Evolutionary conservation across 2,888 invertebrate species (phyloP).

Genomic region (Epirrita christyi): DNA sequence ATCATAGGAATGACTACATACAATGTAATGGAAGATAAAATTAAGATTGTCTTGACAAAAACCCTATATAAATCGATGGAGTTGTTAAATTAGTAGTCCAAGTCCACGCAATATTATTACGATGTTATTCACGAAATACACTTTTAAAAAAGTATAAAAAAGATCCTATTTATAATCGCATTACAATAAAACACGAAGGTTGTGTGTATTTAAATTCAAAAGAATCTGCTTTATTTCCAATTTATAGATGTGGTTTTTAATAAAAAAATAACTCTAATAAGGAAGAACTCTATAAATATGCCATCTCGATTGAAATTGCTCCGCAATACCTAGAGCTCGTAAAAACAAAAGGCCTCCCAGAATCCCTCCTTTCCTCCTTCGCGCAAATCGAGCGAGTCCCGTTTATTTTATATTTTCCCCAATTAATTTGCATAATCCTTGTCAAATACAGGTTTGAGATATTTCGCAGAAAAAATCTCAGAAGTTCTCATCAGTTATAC

Average conservation of each 20-base stretch:
- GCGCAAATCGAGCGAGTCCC: constrained; percentile 59
- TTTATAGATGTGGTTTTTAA: constrained; percentile 6
- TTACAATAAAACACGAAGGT: no score
- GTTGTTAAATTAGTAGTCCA: no score
- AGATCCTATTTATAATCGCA: no score
- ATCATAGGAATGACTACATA: constrained; percentile 16
- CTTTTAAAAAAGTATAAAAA: no score
- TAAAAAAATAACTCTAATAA: constrained; percentile 15
- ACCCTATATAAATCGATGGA: no score
- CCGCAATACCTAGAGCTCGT: constrained; percentile 33
- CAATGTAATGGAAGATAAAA: constrained; percentile 2
- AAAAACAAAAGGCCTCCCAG: constrained; percentile 47
- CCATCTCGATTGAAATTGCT: constrained; percentile 6
- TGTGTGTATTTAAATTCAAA: not conserved
- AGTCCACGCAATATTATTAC: no score
- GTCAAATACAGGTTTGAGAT: constrained; percentile 58
- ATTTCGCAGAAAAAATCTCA: constrained; percentile 38
- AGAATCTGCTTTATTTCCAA: no score
- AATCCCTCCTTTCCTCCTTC: constrained; percentile 38
- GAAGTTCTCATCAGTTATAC: no score
- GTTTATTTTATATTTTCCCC: constrained; percentile 62
- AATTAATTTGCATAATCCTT: constrained; percentile 70
- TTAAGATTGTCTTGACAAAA: no score
- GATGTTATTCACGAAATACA: no score
- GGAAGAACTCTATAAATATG: constrained; percentile 14